Evolutionary conservation across 2,888 invertebrate genomes (phyloP), one percentile per base, ranked within the genome.

Genomic region (Dynastes hyllus): DNA sequence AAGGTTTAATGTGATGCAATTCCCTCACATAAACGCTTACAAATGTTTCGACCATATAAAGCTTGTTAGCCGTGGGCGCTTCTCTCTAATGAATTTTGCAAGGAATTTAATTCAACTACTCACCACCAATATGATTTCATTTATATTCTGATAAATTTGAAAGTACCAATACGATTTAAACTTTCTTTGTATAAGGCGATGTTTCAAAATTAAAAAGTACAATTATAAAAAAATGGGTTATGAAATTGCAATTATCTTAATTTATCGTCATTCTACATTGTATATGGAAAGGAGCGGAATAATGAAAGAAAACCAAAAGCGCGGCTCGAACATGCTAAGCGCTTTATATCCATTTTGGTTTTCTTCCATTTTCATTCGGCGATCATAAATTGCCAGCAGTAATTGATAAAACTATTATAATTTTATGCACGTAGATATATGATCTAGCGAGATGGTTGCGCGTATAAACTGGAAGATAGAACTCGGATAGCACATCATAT

Each of bases 361-460:
- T 73, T 73, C 73, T 40, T 73, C 13, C 40, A 55, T 73, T 73
- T 73, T 73, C 58, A 11, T 73, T 58, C 11, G 32, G 40, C 58
- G 58, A 58, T 58, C 73, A 58, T 73, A 73, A 73, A 73, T 73
- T 73, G 58, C 40, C 40, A 45, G 50, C 37, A 4, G 40, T 73
- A 73, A 73, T 73, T 73, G 73, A 58, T 73, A 73, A 73, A 73
- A 73, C 73, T 73, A 73, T 73, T 58, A 40, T 58, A 73, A 58
- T 73, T 58, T 73, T 58, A 73, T 73, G 73, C 58, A 73, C 61
- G 73, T 45, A 73, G 73, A 73, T 58, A 58, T 40, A 55, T 53
- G 58, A 73, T 73, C 53, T 69, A 37, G 58, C 9, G 22, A 67
- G 67, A 67, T 50, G 13, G 55, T 61, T 73, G 40, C 58, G 22